phyloP scores from a whole-genome alignment of 2,888 invertebrate species.

The Trachelus tabidus region DNA sequence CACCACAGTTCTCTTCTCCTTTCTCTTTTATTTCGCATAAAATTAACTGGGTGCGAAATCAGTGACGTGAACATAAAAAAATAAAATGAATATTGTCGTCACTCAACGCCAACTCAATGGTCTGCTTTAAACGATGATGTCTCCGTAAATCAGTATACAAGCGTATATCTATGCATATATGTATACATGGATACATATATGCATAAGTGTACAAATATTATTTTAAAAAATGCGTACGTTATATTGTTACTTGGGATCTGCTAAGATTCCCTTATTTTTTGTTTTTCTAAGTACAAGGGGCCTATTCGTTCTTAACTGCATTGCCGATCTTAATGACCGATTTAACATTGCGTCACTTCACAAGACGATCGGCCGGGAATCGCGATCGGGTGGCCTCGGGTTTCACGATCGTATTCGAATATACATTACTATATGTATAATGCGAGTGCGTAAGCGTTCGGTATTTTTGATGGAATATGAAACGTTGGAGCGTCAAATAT shows the following conservation, averaged over 20 bases:
- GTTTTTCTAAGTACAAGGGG: conserved; percentile 30
- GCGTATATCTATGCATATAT: neutral
- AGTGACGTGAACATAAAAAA: neutral
- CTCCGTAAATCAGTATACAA: neutral
- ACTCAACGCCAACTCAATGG: neutral
- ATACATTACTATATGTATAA: no score
- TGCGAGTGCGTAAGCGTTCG: no score
- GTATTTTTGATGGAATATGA: neutral
- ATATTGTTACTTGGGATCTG: neutral
- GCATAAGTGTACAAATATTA: conserved; percentile 34
- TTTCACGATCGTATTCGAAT: neutral
- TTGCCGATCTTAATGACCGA: neutral
- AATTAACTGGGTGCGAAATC: neutral
- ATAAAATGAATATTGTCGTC: neutral
- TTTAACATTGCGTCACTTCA: neutral
- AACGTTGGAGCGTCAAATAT: neutral
- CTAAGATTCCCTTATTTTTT: neutral
- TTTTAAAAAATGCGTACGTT: conserved; percentile 16
- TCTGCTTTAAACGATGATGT: neutral
- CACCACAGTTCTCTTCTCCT: neutral
- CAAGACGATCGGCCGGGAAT: neutral
- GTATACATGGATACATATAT: conserved; percentile 4
- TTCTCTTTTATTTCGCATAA: neutral
- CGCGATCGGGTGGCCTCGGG: neutral
- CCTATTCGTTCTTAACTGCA: conserved; percentile 42